Base-by-base conservation (phyloP, 2,113 vertebrate species). In the Taurulus bubalis region DNA sequence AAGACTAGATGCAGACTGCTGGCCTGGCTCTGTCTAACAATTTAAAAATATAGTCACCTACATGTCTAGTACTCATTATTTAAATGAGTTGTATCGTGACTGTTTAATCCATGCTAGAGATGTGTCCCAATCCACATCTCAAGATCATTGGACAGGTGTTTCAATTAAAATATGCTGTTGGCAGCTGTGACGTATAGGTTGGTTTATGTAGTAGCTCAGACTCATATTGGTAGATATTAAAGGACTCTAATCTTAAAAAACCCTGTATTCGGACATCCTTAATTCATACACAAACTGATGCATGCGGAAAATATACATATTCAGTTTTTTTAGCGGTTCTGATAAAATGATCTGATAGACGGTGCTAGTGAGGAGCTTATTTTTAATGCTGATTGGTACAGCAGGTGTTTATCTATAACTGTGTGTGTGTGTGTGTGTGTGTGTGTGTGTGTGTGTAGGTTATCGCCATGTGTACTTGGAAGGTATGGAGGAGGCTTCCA, bases 381-480 rank as follows among this genome's bases (percentile, higher is more conserved):
- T 66, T 51, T 32, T 2, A n/a, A 8, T 63, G 22, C 28, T 49
- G 51, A 40, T 49, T 55, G 2, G 10, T 70, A 22, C 18, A 42
- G 16, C 22, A 28, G n/a, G 30, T 49, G 20, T 68, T 66, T 26
- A 38, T 55, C 7, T 28, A 6, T 9, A 24, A n/a, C 2, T 45
- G 12, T 53, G n/a, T 53, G 5, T n/a, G 16, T 56, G 49, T 56
- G 20, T 77, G 1, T 64, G 24, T 38, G 16, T 77, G 20, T 72
- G 18, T 89, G 20, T 79, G 4, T 83, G 83, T 60, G 22, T 32
- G 20, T 81, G 18, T 78, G 14, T 28, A 99, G 98, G 98, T 87
- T 99, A 99, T 76, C 96, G 98, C 8, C 98, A 99, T 0, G 98
- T 99, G 72, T 99, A 99, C 94, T 94, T 99, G 91, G 98, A 99